Base-by-base conservation (phyloP, 1,140 invertebrate species). In the Aricia agestis region DNA sequence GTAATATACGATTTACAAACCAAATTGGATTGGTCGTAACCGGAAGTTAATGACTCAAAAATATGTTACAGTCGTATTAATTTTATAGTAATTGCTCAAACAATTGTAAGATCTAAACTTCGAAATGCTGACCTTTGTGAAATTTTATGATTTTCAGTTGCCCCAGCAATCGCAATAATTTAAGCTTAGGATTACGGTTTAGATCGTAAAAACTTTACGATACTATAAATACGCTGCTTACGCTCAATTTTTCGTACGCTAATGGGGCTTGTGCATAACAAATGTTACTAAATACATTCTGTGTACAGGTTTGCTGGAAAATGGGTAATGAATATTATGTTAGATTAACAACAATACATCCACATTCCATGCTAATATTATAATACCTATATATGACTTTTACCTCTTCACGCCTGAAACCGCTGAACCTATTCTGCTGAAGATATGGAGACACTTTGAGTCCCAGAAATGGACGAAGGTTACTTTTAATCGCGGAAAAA, bases 151-250 rank as follows among this genome's bases (percentile, higher is more conserved):
- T 80, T 74, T 83, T 84, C 78, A 81, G 82, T 84, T 74, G 75
- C 77, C 32, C 42, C 17, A 15, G 41, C 59, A 70, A 70, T 61
- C 67, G 69, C 66, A 65, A 70, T 70, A 67, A 74, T 76, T 79
- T 77, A 72, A 77, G 72, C 74, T 74, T 76, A 73, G 74, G 71
- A 78, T 89, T 88, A 85, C 82, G 82, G 81, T 83, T 84, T 81
- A 81, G 83, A 73, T 84, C 85, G 80, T 89, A 85, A 87, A 88
- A 79, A 70, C 81, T 89, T 89, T 84, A 87, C 79, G 87, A 82
- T 81, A 82, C 85, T 84, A 83, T 89, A 89, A 89, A 87, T 84
- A 82, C 78, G 77, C 70, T 75, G 76, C 74, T 81, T 77, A 76
- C 82, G 78, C 80, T 78, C 73, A 76, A 72, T 74, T 75, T 76